Conservation (phyloP, 2,888 invertebrate genomes). For the Drosophila lutescens region DNA sequence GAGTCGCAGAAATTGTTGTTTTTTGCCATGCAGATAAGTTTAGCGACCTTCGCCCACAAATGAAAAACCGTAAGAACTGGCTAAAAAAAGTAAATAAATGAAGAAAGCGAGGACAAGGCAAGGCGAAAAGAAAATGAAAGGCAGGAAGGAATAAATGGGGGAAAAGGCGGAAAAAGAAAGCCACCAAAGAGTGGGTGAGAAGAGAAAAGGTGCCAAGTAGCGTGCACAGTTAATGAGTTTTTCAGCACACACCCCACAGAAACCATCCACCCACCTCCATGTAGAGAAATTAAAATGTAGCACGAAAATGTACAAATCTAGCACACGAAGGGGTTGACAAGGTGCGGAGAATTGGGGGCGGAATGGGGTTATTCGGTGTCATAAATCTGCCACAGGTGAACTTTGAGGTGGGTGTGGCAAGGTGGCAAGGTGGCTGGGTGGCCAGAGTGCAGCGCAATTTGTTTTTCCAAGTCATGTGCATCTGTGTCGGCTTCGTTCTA, state of each 20-base stretch:
- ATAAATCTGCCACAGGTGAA: slow-evolving; percentile 65
- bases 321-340: slow-evolving; percentile 50
- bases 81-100: slow-evolving; percentile 25
- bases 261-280: slow-evolving; percentile 6
- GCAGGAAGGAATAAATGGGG: slow-evolving; percentile 30
- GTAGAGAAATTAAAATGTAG: slow-evolving; percentile 70
- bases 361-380: slow-evolving; percentile 55
- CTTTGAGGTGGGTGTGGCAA: slow-evolving; percentile 31
- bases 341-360: slow-evolving; percentile 10
- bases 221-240: slow-evolving; percentile 81
- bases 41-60: slow-evolving; percentile 77
- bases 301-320: slow-evolving; percentile 72
- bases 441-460: slow-evolving; percentile 75
- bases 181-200: slow-evolving; percentile 10
- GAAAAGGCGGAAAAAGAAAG: slow-evolving; percentile 12
- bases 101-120: slow-evolving; percentile 48
- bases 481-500: slow-evolving; percentile 62
- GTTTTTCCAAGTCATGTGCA: slow-evolving; percentile 66
- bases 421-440: slow-evolving; percentile 27
- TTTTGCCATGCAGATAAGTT: slow-evolving; percentile 68
- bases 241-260: slow-evolving; percentile 45
- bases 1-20: slow-evolving; percentile 47
- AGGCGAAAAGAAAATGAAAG: slow-evolving; percentile 59
- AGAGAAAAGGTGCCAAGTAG: slow-evolving; percentile 75
- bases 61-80: slow-evolving; percentile 9